Conservation (phyloP, 2,113 vertebrate species). For the Dipodomys ordii region DNA sequence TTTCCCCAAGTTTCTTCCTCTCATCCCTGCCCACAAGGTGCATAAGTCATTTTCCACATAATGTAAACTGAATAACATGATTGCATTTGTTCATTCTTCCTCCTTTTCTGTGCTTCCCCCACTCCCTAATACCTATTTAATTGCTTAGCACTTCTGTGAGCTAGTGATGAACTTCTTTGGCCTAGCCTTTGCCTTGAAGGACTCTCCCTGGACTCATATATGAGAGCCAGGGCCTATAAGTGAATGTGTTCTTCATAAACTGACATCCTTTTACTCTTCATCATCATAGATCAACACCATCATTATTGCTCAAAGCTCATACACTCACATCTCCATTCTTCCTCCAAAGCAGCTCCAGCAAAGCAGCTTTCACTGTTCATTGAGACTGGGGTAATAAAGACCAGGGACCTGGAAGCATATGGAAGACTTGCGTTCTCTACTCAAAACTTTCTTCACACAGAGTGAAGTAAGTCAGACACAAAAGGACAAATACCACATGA, state of each 20-base stretch:
- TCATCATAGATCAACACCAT: background rate
- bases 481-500: background rate
- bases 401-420: background rate
- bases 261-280: background rate
- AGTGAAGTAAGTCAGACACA: background rate
- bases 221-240: background rate
- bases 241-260: background rate
- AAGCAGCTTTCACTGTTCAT: slow-evolving; percentile 20
- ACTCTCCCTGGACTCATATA: background rate
- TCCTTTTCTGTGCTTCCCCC: too few relatives aligned
- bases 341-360: background rate
- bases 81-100: too few relatives aligned
- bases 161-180: background rate
- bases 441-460: background rate
- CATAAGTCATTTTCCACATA: too few relatives aligned
- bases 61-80: too few relatives aligned
- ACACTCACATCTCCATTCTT: background rate
- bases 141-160: background rate
- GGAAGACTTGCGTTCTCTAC: background rate
- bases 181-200: background rate
- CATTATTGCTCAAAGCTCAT: background rate
- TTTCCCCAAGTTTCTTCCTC: too few relatives aligned
- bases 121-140: background rate
- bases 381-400: background rate
- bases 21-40: too few relatives aligned